Base-by-base conservation (phyloP, 2,888 invertebrate species). In the Mythimna ferrago region DNA sequence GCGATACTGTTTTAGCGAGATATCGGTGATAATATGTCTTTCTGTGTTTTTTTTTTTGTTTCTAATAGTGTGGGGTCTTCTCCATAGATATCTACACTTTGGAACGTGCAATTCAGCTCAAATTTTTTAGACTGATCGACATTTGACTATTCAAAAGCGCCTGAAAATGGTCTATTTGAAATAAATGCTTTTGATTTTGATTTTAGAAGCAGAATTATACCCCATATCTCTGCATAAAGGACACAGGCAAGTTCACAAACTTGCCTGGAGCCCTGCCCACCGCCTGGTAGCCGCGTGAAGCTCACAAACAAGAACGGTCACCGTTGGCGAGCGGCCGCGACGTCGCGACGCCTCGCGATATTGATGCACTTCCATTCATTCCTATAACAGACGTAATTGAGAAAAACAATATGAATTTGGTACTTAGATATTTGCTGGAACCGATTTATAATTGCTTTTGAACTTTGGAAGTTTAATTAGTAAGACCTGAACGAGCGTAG, bases 321-420 rank as follows among this genome's bases (percentile, higher is more conserved):
- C 77, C 86, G 77, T 85, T 84, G 86, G 83, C 83, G 60, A 21
- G 19, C 10, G 51, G 74, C 80, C 83, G 71, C 86, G 83, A 65
- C 84, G 41, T 0, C 38, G 10, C 19, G 83, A 78, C 86, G 83
- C 83, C 83, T 63, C 32, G 11, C 26, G 56, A 73, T 74, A 76
- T 83, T 70, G 81, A 78, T 83, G 86, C 86, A 84, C 65, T 80
- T 71, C 62, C 54, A 74, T 66, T 66, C 65, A 66, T 62, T 66
- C 44, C 7, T 62, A 60, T 60, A 78, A 57, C 35, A 60, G 44
- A 65, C 7, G 69, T 76, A 76, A 78, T 78, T 76, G 77, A 35
- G 35, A 56, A 58, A 76, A 58, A 67, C 62, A 32, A 79, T 61
- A 41, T 51, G 54, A 61, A 61, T 71, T 70, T 26, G 1, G 16